Percentiles rank a stretch among this genome's conserved stretches.
Conservation (phyloP, 2,888 invertebrate species). For the Spatulosminthurus flaviceps region DNA sequence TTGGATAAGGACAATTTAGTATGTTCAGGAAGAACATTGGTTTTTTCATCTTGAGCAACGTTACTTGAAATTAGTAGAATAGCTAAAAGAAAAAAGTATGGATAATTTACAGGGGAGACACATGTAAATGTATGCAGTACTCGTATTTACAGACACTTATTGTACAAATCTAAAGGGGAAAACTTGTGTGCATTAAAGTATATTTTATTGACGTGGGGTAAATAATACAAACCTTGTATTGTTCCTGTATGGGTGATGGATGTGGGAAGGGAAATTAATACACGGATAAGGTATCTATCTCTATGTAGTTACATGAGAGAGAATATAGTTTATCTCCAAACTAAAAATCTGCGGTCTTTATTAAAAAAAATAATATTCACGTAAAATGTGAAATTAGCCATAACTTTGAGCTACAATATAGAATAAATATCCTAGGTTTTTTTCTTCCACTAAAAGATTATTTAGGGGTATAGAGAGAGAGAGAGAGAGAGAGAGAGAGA, state of each 20-base stretch:
- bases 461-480: constrained; percentile 20
- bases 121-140: too few species aligned
- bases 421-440: constrained; percentile 14
- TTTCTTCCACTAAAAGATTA: constrained; percentile 26
- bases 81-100: not conserved
- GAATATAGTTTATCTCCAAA: too few species aligned
- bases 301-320: too few species aligned
- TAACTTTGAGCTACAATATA: constrained; percentile 23
- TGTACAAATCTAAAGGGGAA: not conserved
- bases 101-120: not conserved
- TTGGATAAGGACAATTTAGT: too few species aligned
- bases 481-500: constrained; percentile 16
- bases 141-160: not conserved
- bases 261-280: constrained; percentile 2
- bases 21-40: too few species aligned
- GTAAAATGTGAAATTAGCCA: constrained; percentile 37
- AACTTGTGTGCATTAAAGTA: not conserved
- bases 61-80: not conserved
- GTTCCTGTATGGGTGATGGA: not conserved
- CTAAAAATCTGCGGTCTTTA: constrained; percentile 32
- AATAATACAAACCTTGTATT: not conserved
- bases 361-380: constrained; percentile 8
- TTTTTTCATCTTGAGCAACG: too few species aligned
- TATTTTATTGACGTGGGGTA: constrained; percentile 8
- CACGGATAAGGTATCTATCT: too few species aligned